Percentiles rank a stretch among this genome's conserved stretches.
phyloP scores from a whole-genome alignment of 2,888 invertebrate species.

The Acleris cristana region DNA sequence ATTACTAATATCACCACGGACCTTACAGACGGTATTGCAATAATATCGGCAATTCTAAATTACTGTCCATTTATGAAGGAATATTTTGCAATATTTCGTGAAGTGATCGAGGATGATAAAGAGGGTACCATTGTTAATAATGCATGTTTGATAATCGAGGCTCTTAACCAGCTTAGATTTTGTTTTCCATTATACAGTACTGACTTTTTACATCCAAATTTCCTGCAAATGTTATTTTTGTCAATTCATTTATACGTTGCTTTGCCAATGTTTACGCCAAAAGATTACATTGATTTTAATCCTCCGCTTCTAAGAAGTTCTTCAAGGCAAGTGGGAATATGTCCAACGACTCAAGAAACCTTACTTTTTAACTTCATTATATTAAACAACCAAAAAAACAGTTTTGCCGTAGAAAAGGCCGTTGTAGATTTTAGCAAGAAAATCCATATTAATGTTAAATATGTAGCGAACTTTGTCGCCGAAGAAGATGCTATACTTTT shows the following conservation, averaged over 20 bases:
- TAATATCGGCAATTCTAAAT: constrained; percentile 80
- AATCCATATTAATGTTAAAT: constrained; percentile 67
- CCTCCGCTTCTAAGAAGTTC: constrained; percentile 74
- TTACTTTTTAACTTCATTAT: constrained; percentile 63
- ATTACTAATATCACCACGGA: constrained; percentile 77
- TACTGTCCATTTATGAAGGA: constrained; percentile 84
- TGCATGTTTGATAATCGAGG: constrained; percentile 79
- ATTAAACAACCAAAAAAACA: constrained; percentile 63
- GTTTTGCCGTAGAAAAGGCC: constrained; percentile 69
- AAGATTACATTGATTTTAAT: constrained; percentile 69
- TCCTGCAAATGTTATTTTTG: constrained; percentile 84
- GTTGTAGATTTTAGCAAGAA: constrained; percentile 67
- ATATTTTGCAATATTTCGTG: constrained; percentile 73
- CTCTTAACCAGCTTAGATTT: constrained; percentile 80
- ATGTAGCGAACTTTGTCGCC: constrained; percentile 65
- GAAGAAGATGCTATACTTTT: constrained; percentile 65
- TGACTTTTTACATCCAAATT: constrained; percentile 81
- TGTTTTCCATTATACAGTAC: constrained; percentile 80
- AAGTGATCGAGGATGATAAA: constrained; percentile 63
- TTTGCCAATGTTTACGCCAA: constrained; percentile 79
- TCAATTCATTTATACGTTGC: constrained; percentile 81
- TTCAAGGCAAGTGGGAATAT: constrained; percentile 64
- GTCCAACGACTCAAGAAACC: constrained; percentile 69
- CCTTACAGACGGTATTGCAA: constrained; percentile 81
- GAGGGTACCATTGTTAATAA: constrained; percentile 80